Base-by-base conservation (phyloP, 2,797 vertebrate species). In the Cyprinodon diabolis region DNA sequence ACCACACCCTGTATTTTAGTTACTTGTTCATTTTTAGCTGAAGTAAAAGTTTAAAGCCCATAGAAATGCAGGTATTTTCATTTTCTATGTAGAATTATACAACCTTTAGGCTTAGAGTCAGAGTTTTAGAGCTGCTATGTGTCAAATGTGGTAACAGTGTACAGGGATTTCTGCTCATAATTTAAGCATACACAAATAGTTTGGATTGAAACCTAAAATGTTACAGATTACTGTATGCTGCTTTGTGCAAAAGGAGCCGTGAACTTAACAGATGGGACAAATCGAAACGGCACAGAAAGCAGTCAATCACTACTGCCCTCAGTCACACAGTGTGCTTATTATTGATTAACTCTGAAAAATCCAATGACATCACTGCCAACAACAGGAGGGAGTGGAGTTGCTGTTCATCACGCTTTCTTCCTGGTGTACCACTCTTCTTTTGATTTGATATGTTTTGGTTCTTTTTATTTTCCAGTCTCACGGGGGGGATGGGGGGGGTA, bases 231-330 rank as follows among this genome's bases (percentile, higher is more conserved):
- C 37, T 67, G 51, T 70, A 23, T 12, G 11, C 8, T 68, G 49
- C 8, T 47, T 47, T 43, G 65, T 21, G 37, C 55, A 19, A 55
- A 23, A 51, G 66, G 66, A 75, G 66, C 15, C 21, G 57, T 76
- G 81, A 81, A 75, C 83, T 74, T 79, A 76, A 67, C 74, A 74
- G 71, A 81, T 47, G 56, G 79, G 63, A 75, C 81, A 77, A 82
- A 89, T 87, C 78, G 80, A 91, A 87, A 76, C 63, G 57, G 83
- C 73, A 66, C 86, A 86, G 76, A 74, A 82, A 84, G 76, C 72
- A 86, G 90, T 93, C 91, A 85, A 93, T 92, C 80, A 60, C 54
- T 21, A 35, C 69, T 43, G 63, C 54, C 81, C 89, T 89, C 81
- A 66, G 56, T 88, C 77, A 75, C 86, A 83, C 73, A 75, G 54